Evolutionary conservation across 2,113 vertebrate species (phyloP).

Genomic region (Salvelinus sp.): DNA sequence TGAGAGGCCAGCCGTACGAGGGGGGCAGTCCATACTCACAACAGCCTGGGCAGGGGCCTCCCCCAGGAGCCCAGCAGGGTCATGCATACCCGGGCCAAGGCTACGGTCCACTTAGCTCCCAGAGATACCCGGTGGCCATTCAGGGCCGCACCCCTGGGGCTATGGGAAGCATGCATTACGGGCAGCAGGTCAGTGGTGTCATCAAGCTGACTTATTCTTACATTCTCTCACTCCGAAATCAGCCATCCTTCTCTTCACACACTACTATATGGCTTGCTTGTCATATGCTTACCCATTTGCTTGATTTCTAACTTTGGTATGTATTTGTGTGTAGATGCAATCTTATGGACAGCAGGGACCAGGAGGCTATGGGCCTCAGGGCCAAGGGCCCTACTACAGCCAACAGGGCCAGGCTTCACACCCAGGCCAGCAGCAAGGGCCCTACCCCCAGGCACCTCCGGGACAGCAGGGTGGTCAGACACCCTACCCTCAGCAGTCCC

Average conservation of each 20-base stretch:
- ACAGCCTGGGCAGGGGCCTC: conserved; percentile 84
- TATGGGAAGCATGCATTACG: conserved; percentile 88
- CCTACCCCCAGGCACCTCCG: conserved; percentile 74
- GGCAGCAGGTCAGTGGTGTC: conserved; percentile 83
- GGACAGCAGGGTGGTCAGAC: conserved; percentile 66
- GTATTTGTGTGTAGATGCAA: conserved; percentile 78
- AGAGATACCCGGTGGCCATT: conserved; percentile 93
- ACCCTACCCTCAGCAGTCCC: conserved; percentile 68
- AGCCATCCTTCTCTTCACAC: not conserved
- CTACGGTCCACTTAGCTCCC: conserved; percentile 88
- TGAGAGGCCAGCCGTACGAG: conserved; percentile 91
- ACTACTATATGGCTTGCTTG: not conserved
- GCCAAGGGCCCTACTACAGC: conserved; percentile 89
- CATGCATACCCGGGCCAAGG: conserved; percentile 91
- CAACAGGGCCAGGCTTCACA: conserved; percentile 84
- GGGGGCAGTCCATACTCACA: conserved; percentile 86
- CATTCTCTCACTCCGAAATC: not conserved
- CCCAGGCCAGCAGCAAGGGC: conserved; percentile 74
- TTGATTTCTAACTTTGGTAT: conserved; percentile 4
- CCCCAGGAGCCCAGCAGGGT: conserved; percentile 87
- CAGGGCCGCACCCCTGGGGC: conserved; percentile 84
- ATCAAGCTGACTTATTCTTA: not conserved
- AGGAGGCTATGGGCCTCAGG: conserved; percentile 87
- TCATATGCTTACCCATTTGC: not conserved
- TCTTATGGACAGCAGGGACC: conserved; percentile 94